Percentiles rank a stretch among this genome's conserved stretches.
phyloP scores from a whole-genome alignment of 2,888 invertebrate species.

The Sminthurinus aureus region DNA sequence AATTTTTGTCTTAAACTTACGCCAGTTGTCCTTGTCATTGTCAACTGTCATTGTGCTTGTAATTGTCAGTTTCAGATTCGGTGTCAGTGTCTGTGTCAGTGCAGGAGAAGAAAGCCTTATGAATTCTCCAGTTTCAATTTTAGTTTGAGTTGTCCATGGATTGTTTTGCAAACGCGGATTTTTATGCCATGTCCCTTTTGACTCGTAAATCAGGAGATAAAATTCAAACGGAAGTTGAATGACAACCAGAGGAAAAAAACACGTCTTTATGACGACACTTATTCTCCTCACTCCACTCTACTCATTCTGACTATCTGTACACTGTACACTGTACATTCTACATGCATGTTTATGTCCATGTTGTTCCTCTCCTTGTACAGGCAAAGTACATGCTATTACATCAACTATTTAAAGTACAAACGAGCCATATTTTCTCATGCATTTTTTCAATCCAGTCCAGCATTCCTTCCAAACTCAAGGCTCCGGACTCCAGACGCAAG shows the following conservation, averaged over 20 bases:
- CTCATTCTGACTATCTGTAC: background rate
- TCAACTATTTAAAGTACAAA: background rate
- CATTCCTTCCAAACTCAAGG: too few species aligned
- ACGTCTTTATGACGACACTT: constrained; percentile 43
- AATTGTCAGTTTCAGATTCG: too few species aligned
- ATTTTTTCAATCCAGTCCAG: too few species aligned
- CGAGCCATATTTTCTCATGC: too few species aligned
- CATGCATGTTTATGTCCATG: background rate
- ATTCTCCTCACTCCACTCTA: background rate
- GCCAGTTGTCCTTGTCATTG: too few species aligned
- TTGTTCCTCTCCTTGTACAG: background rate
- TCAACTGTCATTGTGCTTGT: too few species aligned
- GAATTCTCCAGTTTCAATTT: too few species aligned
- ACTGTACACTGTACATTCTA: background rate
- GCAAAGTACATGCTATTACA: background rate
- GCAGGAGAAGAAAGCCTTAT: too few species aligned
- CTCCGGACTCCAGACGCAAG: too few species aligned
- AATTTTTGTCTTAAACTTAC: too few species aligned
- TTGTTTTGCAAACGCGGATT: background rate
- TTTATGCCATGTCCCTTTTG: constrained; percentile 9
- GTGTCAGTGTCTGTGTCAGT: too few species aligned
- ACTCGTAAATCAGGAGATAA: constrained; percentile 47
- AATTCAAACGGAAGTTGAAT: constrained; percentile 45
- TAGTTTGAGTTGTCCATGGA: background rate
- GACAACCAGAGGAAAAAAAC: constrained; percentile 36